These are phyloP conservation scores for Leuciscus waleckii DNA, from an alignment of 2,797 vertebrate genomes.

Conservation along the genomic window DNA sequence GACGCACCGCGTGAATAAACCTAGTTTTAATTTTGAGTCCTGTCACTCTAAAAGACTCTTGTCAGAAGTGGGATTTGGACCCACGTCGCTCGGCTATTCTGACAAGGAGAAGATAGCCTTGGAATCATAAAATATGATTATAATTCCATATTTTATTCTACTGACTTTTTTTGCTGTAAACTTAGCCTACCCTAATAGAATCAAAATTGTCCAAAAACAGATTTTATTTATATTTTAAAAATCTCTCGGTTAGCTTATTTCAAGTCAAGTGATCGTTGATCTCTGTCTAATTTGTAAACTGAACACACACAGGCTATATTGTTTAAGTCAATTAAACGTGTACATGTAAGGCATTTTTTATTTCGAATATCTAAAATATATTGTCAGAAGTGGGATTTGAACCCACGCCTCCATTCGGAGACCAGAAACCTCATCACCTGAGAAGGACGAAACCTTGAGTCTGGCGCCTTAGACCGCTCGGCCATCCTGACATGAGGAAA, in stretches of 20 bases:
- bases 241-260: neutral
- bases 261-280: too few relatives aligned
- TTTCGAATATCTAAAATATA: accelerated
- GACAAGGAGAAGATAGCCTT: accelerated
- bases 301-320: neutral
- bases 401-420: constrained; percentile 6
- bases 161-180: accelerated
- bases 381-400: constrained; percentile 13
- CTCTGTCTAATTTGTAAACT: neutral
- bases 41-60: neutral
- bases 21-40: accelerated
- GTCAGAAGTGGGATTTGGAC: constrained; percentile 31
- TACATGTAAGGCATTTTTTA: neutral
- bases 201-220: neutral
- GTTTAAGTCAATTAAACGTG: neutral
- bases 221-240: too few relatives aligned
- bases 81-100: constrained; percentile 13
- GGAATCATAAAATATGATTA: neutral
- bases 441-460: neutral
- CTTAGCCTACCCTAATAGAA: neutral
- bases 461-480: constrained; percentile 20
- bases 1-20: neutral
- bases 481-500: neutral
- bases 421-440: neutral
- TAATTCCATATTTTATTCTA: neutral